Evolutionary conservation across 2,888 invertebrate species (phyloP).

Genomic region (Cerastis leucographa): DNA sequence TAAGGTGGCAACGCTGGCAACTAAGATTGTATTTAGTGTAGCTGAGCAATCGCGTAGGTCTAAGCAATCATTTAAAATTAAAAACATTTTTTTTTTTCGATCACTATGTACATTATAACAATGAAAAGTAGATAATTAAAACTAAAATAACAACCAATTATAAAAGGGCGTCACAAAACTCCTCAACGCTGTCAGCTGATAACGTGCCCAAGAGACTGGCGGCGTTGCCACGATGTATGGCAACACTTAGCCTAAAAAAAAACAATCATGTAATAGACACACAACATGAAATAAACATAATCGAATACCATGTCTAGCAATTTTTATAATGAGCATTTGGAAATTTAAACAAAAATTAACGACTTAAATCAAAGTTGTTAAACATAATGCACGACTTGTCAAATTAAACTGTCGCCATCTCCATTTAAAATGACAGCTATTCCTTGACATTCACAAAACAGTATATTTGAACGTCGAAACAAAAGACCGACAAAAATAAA

Average conservation of each 20-base stretch:
- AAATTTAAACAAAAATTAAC: not conserved
- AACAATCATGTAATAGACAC: not conserved
- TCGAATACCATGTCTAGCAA: not conserved
- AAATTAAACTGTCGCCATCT: slow-evolving; percentile 26
- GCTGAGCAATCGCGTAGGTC: too few species aligned
- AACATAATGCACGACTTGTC: not conserved
- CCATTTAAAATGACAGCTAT: slow-evolving; percentile 19
- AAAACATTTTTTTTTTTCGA: too few species aligned
- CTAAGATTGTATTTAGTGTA: not conserved
- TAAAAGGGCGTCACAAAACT: too few species aligned
- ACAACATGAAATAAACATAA: not conserved
- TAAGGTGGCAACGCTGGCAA: too few species aligned
- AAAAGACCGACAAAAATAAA: not conserved
- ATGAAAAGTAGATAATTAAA: too few species aligned
- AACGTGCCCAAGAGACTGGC: too few species aligned
- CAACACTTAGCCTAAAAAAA: too few species aligned
- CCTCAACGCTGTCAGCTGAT: too few species aligned
- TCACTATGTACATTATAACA: too few species aligned
- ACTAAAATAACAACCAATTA: too few species aligned
- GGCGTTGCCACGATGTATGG: too few species aligned
- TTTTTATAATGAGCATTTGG: not conserved
- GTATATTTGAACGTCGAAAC: slow-evolving; percentile 5
- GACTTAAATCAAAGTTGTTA: not conserved
- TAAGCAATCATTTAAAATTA: not conserved
- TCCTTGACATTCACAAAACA: slow-evolving; percentile 43